phyloP scores from a whole-genome alignment of 1,140 invertebrate species.

The Scylla paramamosain region DNA sequence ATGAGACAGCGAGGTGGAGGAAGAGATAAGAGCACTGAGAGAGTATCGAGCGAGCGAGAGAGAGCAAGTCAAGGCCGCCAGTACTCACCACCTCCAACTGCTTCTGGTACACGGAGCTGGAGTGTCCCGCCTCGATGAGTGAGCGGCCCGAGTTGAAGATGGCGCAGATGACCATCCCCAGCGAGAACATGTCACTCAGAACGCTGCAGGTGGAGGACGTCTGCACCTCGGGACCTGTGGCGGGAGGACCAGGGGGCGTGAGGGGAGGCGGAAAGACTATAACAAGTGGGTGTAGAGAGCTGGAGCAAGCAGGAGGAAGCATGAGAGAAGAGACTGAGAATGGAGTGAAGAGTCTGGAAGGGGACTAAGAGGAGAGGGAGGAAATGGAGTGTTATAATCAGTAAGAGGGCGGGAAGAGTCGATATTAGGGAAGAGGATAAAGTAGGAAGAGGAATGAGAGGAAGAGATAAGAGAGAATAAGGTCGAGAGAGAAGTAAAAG shows the following conservation, averaged over 20 bases:
- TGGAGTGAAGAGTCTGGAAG: neutral
- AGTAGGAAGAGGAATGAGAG: neutral
- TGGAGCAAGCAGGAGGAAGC: neutral
- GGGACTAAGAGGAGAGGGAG: neutral
- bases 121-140: constrained; percentile 93
- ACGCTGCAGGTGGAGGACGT: constrained; percentile 90
- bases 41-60: constrained; percentile 12
- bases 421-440: too few relatives aligned
- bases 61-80: neutral
- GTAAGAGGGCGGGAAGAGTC: too few relatives aligned
- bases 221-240: constrained; percentile 93
- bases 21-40: neutral
- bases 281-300: neutral
- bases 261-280: neutral
- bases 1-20: neutral
- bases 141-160: constrained; percentile 94
- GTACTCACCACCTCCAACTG: constrained; percentile 93
- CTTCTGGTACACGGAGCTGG: constrained; percentile 91
- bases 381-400: too few relatives aligned
- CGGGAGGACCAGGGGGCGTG: neutral
- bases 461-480: neutral
- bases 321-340: neutral
- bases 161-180: constrained; percentile 95
- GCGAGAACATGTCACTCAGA: constrained; percentile 96
- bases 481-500: neutral